Percentiles rank a stretch among this genome's conserved stretches.
Evolutionary conservation across 1,140 invertebrate genomes (phyloP).

Genomic region (Archivesica marissinica): DNA sequence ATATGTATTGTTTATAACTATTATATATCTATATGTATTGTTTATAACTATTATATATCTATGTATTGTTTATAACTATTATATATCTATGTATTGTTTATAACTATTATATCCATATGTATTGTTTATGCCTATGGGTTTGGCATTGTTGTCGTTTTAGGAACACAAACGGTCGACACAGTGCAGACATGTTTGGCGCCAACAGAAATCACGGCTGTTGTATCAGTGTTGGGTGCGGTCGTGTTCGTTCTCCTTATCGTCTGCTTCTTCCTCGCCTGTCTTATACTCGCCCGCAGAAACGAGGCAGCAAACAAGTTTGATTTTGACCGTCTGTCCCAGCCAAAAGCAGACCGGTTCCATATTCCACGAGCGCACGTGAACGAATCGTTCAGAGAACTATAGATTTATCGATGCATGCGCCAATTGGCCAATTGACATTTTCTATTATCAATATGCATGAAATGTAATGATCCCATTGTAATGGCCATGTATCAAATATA

Average conservation of each 20-base stretch:
- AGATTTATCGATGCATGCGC: no score
- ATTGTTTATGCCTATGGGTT: no score
- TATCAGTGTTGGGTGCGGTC: neutral
- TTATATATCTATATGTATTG: no score
- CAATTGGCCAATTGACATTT: no score
- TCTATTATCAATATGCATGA: no score
- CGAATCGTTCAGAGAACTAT: neutral
- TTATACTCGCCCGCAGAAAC: neutral
- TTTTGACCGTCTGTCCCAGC: neutral
- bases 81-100: no score
- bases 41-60: no score
- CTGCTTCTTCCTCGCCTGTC: neutral
- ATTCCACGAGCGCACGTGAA: constrained; percentile 18
- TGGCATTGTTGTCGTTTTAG: neutral
- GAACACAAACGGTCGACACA: neutral
- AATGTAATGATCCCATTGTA: no score
- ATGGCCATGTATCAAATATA: no score
- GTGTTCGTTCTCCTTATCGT: neutral
- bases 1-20: no score
- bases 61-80: no score
- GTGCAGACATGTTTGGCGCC: neutral
- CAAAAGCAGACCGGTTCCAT: neutral
- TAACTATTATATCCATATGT: no score
- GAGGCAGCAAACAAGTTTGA: neutral
- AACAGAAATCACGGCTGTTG: neutral